Conservation (phyloP, 2,888 invertebrate species). For the Drosophila koepferae region DNA sequence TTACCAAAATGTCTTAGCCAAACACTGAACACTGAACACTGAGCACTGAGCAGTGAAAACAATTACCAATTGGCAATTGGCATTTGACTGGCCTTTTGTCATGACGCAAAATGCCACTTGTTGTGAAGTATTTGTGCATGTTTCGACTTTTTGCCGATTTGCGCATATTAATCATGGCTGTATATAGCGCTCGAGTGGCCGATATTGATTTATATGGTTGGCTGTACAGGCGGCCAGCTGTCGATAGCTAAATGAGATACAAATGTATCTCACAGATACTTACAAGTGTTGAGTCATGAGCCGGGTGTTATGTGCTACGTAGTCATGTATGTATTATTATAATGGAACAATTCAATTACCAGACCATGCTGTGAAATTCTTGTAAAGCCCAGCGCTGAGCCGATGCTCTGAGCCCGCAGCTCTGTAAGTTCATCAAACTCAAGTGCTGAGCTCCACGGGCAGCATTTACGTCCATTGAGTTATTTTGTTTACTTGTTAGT, state of each 20-base stretch:
- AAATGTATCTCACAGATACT: conserved; percentile 57
- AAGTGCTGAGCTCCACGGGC: conserved; percentile 32
- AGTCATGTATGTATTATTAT: conserved; percentile 43
- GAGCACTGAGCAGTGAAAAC: conserved; percentile 22
- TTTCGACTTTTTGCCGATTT: conserved; percentile 27
- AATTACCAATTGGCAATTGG: conserved; percentile 40
- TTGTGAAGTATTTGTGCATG: conserved; percentile 58
- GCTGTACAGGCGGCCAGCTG: conserved; percentile 39
- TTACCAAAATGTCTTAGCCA: conserved; percentile 26
- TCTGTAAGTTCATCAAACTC: conserved; percentile 75
- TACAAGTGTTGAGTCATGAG: conserved; percentile 71
- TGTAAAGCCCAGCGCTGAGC: conserved; percentile 15
- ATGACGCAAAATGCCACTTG: conserved; percentile 75
- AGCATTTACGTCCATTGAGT: conserved; percentile 39
- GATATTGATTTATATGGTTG: conserved; percentile 64
- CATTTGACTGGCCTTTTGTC: conserved; percentile 49
- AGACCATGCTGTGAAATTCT: conserved; percentile 59
- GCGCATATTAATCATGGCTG: conserved; percentile 55
- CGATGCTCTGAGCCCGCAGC: conserved; percentile 1
- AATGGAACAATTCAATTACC: conserved; percentile 78
- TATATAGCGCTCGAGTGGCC: conserved; percentile 37
- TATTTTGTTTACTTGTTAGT: conserved; percentile 70
- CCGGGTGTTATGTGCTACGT: conserved; percentile 12
- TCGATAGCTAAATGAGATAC: conserved; percentile 50
- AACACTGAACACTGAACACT: conserved; percentile 16